Percentiles rank a stretch among this genome's conserved stretches.
Conservation (phyloP, 2,113 vertebrate species). For the Pelecanoides urinatrix region DNA sequence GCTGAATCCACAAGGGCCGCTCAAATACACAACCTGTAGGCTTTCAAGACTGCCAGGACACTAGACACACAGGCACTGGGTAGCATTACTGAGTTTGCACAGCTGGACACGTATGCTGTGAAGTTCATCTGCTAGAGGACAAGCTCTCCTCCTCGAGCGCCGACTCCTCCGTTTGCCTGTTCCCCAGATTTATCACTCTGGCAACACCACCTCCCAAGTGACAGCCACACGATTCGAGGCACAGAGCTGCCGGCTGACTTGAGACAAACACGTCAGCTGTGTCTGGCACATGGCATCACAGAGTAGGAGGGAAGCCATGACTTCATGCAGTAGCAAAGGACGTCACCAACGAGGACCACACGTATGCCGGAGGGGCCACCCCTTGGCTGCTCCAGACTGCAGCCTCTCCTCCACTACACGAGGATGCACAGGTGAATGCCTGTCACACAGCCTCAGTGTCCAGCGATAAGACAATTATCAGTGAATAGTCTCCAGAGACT, state of each 20-base stretch:
- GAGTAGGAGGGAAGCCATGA: not conserved
- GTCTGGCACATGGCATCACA: rapidly evolving
- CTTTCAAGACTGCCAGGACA: not conserved
- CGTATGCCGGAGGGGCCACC: rapidly evolving
- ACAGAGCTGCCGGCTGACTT: not conserved
- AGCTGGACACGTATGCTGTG: rapidly evolving
- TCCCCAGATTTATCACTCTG: not conserved
- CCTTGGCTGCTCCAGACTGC: not conserved
- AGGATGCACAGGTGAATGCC: not conserved
- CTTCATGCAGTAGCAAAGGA: not conserved
- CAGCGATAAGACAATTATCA: not conserved
- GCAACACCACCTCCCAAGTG: not conserved
- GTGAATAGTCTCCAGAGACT: not conserved
- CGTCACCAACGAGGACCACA: not conserved
- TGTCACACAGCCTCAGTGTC: not conserved
- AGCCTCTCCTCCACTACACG: not conserved
- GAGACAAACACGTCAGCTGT: not conserved
- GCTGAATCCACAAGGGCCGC: not conserved
- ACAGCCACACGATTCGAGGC: rapidly evolving
- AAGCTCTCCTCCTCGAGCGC: not conserved
- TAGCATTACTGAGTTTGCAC: rapidly evolving
- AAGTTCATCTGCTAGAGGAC: not conserved
- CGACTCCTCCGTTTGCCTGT: rapidly evolving
- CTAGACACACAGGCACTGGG: rapidly evolving
- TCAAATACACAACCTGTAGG: too few species aligned